Conservation (phyloP, 2,113 vertebrate species). For the Melanerpes formicivorus region DNA sequence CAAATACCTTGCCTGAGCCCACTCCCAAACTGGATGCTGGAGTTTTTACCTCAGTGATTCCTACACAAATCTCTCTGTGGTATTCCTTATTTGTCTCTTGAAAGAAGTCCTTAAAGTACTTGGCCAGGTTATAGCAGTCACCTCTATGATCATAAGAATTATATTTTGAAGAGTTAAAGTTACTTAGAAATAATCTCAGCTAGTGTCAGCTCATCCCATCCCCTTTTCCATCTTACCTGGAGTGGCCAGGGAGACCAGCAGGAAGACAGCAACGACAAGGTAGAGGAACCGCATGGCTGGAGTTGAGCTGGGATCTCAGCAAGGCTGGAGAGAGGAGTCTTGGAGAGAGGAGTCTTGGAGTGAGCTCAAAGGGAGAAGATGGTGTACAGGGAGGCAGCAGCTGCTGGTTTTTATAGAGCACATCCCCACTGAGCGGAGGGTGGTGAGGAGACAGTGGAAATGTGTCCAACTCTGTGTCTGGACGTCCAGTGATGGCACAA, state of each 20-base stretch:
- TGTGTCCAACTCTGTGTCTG: not conserved
- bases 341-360: no score
- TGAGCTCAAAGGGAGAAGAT: not conserved
- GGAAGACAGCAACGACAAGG: slow-evolving; percentile 16
- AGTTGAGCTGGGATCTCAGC: not conserved
- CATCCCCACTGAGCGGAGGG: not conserved
- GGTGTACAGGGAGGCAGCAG: not conserved
- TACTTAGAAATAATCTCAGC: not conserved
- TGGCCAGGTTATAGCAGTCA: not conserved
- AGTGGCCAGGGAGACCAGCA: slow-evolving; percentile 37
- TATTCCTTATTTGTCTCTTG: not conserved
- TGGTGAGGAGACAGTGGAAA: not conserved
- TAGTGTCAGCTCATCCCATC: not conserved
- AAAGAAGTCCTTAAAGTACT: not conserved
- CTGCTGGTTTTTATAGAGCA: slow-evolving; percentile 45
- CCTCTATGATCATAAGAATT: not conserved
- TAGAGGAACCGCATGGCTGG: slow-evolving; percentile 60
- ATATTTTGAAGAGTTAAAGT: not conserved
- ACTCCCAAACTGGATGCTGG: not conserved
- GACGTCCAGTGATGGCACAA: not conserved
- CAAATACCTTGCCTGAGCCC: not conserved
- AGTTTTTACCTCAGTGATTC: not conserved
- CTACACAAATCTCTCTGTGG: not conserved
- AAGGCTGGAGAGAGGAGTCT: not conserved
- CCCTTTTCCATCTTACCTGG: slow-evolving; percentile 43